Evolutionary conservation across 2,797 vertebrate species (phyloP).

Genomic region (Amphiprion clarkii): DNA sequence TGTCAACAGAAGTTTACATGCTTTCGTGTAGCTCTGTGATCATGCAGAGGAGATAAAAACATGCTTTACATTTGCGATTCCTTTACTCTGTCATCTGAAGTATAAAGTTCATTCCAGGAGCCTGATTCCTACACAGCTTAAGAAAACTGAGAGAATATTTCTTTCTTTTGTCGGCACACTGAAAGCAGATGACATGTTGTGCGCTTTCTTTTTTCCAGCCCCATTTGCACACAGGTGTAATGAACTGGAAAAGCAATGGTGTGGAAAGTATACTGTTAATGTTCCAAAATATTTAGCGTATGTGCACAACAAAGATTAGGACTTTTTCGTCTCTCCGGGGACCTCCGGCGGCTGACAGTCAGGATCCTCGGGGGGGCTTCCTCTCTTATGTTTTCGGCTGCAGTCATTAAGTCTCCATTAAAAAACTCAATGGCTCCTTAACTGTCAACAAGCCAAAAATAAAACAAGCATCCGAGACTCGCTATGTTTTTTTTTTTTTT

Average conservation of each 20-base stretch:
- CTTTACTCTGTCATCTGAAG: not conserved
- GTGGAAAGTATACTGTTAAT: conserved; percentile 68
- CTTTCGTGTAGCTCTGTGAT: too few species aligned
- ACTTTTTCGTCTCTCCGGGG: conserved; percentile 60
- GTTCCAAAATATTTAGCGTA: conserved; percentile 70
- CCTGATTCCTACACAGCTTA: not conserved
- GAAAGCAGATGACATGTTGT: conserved; percentile 31
- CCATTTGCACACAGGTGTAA: conserved; percentile 60
- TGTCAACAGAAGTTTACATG: too few species aligned
- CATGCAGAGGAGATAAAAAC: not conserved
- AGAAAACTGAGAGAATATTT: conserved; percentile 9
- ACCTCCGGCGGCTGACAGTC: conserved; percentile 54
- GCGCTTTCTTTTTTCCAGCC: conserved; percentile 6
- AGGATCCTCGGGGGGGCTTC: conserved; percentile 58
- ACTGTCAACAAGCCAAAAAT: conserved; percentile 71
- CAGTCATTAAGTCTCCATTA: conserved; percentile 76
- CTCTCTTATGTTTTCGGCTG: conserved; percentile 58
- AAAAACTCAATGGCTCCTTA: conserved; percentile 69
- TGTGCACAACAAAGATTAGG: conserved; percentile 60
- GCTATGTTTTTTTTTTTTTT: conserved; percentile 1
- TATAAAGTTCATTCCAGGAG: conserved; percentile 5
- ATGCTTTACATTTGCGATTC: not conserved
- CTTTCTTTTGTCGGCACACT: conserved; percentile 12
- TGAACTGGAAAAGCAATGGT: conserved; percentile 64
- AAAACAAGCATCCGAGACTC: conserved; percentile 59